These are phyloP conservation scores for Sphaeramia orbicularis DNA, from an alignment of 2,797 vertebrate species.

Conservation along the genomic window DNA sequence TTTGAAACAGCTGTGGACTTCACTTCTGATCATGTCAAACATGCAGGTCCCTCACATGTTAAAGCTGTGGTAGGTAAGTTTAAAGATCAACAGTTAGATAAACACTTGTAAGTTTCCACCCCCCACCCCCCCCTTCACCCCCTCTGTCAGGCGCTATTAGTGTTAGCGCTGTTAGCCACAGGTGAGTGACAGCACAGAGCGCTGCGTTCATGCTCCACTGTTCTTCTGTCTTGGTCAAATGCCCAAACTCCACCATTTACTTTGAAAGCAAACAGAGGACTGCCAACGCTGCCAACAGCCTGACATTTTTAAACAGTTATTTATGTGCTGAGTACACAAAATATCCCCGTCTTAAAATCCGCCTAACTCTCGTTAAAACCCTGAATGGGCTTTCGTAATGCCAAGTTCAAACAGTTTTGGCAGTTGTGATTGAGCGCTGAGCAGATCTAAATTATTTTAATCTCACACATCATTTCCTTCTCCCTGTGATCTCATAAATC, in stretches of 20 bases:
- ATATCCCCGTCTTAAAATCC: too few relatives aligned
- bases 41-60: conserved; percentile 27
- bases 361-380: too few relatives aligned
- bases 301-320: conserved; percentile 52
- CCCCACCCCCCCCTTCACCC: conserved; percentile 35
- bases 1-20: too few relatives aligned
- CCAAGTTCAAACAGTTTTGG: conserved; percentile 22
- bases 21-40: too few relatives aligned
- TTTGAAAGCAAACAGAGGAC: conserved; percentile 45
- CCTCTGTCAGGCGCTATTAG: conserved; percentile 56
- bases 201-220: conserved; percentile 40
- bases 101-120: conserved; percentile 61
- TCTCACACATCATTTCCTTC: conserved; percentile 31
- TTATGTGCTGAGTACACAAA: conserved; percentile 35
- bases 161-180: too few relatives aligned
- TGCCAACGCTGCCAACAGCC: conserved; percentile 39
- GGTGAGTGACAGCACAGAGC: conserved; percentile 66
- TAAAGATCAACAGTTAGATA: conserved; percentile 73
- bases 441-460: conserved; percentile 1
- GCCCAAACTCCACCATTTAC: conserved; percentile 31
- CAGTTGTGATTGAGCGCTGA: too few relatives aligned
- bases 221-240: conserved; percentile 47
- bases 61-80: conserved; percentile 67
- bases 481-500: conserved; percentile 30
- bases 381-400: too few relatives aligned